Percentiles rank a stretch among this genome's conserved stretches.
phyloP scores from a whole-genome alignment of 2,113 vertebrate genomes.

The Caracal caracal region DNA sequence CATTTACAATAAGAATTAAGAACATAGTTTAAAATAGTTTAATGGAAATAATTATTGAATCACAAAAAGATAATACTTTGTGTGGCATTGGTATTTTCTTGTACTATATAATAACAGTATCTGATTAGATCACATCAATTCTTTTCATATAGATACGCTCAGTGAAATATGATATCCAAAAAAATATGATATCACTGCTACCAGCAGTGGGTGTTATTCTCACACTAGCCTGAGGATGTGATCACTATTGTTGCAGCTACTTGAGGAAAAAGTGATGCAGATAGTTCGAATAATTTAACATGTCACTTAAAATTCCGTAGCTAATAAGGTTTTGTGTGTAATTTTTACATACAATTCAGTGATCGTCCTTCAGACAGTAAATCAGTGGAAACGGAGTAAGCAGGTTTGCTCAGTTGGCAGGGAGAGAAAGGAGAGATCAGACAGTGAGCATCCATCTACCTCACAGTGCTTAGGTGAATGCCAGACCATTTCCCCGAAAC shows the following conservation, averaged over 20 bases:
- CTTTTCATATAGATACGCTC: background rate
- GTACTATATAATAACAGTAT: background rate
- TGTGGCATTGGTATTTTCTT: background rate
- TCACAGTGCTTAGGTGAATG: background rate
- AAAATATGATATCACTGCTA: background rate
- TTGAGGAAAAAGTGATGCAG: background rate
- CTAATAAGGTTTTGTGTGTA: background rate
- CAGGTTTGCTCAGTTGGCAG: background rate
- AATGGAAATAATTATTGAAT: background rate
- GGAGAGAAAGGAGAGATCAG: background rate
- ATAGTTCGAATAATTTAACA: background rate
- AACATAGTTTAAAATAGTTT: background rate
- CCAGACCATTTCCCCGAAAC: background rate
- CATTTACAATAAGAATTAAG: background rate
- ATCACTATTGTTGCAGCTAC: background rate
- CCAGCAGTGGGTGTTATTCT: background rate
- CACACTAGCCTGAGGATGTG: background rate
- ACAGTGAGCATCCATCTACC: rapidly evolving
- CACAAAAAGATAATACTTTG: background rate
- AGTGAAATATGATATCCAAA: background rate
- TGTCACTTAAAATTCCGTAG: background rate
- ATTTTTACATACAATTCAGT: background rate
- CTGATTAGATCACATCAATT: background rate
- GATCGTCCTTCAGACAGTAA: background rate
- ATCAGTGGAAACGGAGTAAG: background rate